Percentiles rank a stretch among this genome's conserved stretches.
Conservation (phyloP, 2,113 vertebrate species). For the Coreoperca whiteheadi region DNA sequence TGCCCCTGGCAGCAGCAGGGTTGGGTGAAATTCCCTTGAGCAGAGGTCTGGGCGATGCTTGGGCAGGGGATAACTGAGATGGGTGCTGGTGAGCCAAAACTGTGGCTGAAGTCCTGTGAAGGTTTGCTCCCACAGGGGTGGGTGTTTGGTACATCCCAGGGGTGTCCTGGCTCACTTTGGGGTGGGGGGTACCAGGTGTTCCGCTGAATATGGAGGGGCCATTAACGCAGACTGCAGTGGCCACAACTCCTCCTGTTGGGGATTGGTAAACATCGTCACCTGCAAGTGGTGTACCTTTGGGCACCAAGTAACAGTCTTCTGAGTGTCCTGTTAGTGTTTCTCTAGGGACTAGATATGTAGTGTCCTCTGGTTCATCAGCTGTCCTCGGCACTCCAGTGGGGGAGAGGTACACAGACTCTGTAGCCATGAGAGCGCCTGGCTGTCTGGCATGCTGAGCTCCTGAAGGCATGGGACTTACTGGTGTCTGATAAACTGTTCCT, state of each 20-base stretch:
- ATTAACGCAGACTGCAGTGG: slow-evolving; percentile 37
- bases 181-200: slow-evolving; percentile 41
- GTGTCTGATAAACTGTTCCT: slow-evolving; percentile 79
- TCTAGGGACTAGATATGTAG: slow-evolving; percentile 77
- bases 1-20: slow-evolving; percentile 65
- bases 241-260: slow-evolving; percentile 73
- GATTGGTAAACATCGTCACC: slow-evolving; percentile 85
- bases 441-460: slow-evolving; percentile 66
- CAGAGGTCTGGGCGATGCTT: slow-evolving; percentile 69
- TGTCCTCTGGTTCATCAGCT: slow-evolving; percentile 68
- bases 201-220: slow-evolving; percentile 45
- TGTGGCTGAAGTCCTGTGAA: slow-evolving; percentile 69
- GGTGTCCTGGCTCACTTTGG: slow-evolving; percentile 71
- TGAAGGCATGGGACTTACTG: slow-evolving; percentile 62
- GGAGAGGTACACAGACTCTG: slow-evolving; percentile 82
- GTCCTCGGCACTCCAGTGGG: slow-evolving; percentile 74
- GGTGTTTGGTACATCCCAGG: slow-evolving; percentile 83
- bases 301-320: slow-evolving; percentile 83
- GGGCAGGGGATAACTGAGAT: slow-evolving; percentile 54
- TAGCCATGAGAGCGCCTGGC: slow-evolving; percentile 56
- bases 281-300: slow-evolving; percentile 77
- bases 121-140: slow-evolving; percentile 63
- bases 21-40: slow-evolving; percentile 67
- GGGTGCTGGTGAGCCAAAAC: slow-evolving; percentile 73
- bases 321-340: slow-evolving; percentile 70